Evolutionary conservation across 2,888 invertebrate genomes (phyloP).

Genomic region (Drosophila emarginata): DNA sequence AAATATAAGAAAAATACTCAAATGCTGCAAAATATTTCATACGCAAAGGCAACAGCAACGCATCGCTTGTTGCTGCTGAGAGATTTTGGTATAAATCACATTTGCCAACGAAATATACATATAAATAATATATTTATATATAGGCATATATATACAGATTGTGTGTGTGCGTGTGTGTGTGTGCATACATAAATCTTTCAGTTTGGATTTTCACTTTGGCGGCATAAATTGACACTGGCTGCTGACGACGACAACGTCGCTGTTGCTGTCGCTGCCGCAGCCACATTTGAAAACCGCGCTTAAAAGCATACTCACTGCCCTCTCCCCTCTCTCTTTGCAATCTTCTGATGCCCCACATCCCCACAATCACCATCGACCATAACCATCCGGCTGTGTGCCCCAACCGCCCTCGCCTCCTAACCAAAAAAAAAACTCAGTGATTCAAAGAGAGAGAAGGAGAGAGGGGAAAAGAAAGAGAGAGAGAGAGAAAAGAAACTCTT

Average conservation of each 20-base stretch:
- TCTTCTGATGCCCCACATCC: conserved; percentile 19
- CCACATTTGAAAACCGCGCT: conserved; percentile 77
- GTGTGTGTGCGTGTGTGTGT: conserved; percentile 18
- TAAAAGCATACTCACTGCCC: conserved; percentile 60
- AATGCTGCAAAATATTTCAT: conserved; percentile 73
- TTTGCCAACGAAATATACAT: conserved; percentile 70
- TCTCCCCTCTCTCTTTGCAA: neutral
- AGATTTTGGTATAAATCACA: conserved; percentile 76
- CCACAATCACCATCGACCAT: neutral
- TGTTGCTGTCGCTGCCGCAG: conserved; percentile 17
- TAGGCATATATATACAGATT: conserved; percentile 10
- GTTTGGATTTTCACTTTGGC: conserved; percentile 77
- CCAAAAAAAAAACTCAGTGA: neutral
- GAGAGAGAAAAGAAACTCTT: conserved; percentile 29
- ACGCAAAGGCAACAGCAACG: conserved; percentile 40
- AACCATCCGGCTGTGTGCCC: conserved; percentile 8
- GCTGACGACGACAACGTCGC: conserved; percentile 33
- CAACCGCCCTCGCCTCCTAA: conserved; percentile 3
- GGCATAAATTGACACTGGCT: conserved; percentile 79
- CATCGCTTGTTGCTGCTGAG: conserved; percentile 36
- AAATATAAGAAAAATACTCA: conserved; percentile 42
- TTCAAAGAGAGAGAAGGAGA: too few species aligned
- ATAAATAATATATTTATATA: conserved; percentile 64
- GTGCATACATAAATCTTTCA: conserved; percentile 73
- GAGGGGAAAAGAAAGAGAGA: too few species aligned